A percentile compares a stretch with the other conserved stretches of the same genome.
Conservation (phyloP, 2,888 invertebrate species). For the Ectropis crepuscularia region DNA sequence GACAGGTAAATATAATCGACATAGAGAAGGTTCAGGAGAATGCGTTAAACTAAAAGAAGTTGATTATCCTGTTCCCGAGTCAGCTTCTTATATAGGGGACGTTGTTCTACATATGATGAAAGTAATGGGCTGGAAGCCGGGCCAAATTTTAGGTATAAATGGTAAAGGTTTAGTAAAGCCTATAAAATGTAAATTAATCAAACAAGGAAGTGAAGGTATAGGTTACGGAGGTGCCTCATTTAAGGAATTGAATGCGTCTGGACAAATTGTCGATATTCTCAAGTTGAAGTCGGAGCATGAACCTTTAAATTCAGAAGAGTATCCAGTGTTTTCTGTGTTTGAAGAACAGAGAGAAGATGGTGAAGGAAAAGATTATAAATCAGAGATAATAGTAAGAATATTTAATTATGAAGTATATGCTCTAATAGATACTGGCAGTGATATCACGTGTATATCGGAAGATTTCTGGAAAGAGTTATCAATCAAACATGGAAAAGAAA, state of each 20-base stretch:
- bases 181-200: neutral
- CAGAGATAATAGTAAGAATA: constrained; percentile 1
- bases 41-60: neutral
- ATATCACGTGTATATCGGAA: constrained; percentile 2
- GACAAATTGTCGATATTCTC: neutral
- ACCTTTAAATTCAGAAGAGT: neutral
- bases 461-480: constrained; percentile 1
- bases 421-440: neutral
- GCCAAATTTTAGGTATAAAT: neutral
- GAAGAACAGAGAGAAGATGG: constrained; percentile 1
- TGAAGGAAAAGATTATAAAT: neutral
- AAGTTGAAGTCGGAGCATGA: constrained; percentile 2
- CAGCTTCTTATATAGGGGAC: neutral
- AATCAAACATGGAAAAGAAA: neutral
- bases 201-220: neutral
- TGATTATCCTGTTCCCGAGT: neutral
- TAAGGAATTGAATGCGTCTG: neutral
- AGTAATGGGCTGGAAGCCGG: neutral
- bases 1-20: neutral
- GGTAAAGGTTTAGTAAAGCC: neutral
- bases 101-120: neutral
- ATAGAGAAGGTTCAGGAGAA: neutral
- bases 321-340: neutral
- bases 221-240: neutral
- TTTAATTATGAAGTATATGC: constrained; percentile 6